Percentiles rank a stretch among this genome's conserved stretches.
These are phyloP conservation scores for Psittacara wagleri DNA, from an alignment of 2,113 vertebrate genomes.

Conservation along the genomic window DNA sequence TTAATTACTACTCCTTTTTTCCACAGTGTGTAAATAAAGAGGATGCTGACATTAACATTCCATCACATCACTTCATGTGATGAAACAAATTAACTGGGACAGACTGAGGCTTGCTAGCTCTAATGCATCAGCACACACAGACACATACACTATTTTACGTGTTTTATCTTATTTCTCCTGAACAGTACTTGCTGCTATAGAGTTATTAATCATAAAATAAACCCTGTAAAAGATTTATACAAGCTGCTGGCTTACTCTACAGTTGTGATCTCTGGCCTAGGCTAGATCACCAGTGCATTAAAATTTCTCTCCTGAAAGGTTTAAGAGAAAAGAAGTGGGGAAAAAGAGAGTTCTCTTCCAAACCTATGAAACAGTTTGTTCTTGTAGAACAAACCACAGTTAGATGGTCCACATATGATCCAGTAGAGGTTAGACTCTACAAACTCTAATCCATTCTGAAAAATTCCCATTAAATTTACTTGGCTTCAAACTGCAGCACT, in stretches of 20 bases:
- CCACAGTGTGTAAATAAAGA: slow-evolving; percentile 95
- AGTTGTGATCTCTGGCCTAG: not conserved
- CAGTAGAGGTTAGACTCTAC: not conserved
- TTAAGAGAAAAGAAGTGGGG: not conserved
- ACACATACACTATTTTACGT: not conserved
- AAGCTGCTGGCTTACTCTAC: not conserved
- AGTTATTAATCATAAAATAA: not conserved
- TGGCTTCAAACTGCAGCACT: not conserved
- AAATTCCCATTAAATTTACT: not conserved
- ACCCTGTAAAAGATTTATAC: not conserved
- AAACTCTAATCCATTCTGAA: not conserved
- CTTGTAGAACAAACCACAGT: not conserved
- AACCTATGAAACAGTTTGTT: not conserved
- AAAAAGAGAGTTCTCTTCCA: not conserved
- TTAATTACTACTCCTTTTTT: slow-evolving; percentile 88
- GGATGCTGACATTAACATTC: slow-evolving; percentile 96
- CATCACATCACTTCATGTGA: slow-evolving; percentile 81
- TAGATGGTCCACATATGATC: not conserved
- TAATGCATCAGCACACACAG: slow-evolving; percentile 59
- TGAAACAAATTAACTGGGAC: slow-evolving; percentile 78
- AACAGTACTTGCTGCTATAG: not conserved
- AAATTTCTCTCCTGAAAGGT: not conserved
- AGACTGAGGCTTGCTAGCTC: slow-evolving; percentile 68
- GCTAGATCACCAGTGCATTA: not conserved
- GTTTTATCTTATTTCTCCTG: not conserved